phyloP scores from a whole-genome alignment of 2,113 vertebrate genomes.

The Cnemophilus loriae region DNA sequence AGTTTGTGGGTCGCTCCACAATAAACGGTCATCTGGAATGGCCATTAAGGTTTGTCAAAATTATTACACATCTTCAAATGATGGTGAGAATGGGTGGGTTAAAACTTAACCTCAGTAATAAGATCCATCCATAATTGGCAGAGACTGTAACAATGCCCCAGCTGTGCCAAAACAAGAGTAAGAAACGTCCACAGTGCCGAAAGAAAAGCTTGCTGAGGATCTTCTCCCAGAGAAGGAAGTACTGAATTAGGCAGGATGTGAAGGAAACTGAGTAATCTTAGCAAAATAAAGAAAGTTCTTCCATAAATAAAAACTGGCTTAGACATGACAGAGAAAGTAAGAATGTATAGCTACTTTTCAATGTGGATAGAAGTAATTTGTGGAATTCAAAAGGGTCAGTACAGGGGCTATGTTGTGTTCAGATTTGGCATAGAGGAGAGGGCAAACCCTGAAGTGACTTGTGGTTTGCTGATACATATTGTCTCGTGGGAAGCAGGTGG shows the following conservation, averaged over 20 bases:
- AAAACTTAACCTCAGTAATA: constrained; percentile 35
- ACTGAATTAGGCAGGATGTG: neutral
- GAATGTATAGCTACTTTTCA: neutral
- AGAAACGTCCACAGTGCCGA: neutral
- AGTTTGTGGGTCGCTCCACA: constrained; percentile 26
- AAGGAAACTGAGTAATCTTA: neutral
- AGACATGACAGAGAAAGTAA: neutral
- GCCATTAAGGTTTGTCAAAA: constrained; percentile 28
- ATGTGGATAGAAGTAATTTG: neutral
- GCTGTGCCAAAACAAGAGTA: constrained; percentile 10
- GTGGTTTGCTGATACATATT: neutral
- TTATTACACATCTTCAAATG: constrained; percentile 2
- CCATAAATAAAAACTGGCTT: neutral
- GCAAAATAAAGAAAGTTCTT: neutral
- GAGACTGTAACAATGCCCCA: neutral
- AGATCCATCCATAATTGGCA: constrained; percentile 11
- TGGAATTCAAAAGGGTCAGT: neutral
- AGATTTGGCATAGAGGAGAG: neutral
- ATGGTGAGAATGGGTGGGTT: neutral
- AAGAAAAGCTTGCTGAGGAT: neutral
- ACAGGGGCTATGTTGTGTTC: neutral
- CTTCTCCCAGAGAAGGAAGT: neutral
- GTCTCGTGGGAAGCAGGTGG: neutral
- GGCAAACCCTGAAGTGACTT: neutral
- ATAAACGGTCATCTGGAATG: constrained; percentile 12